phyloP scores from a whole-genome alignment of 2,113 vertebrate genomes.

The Ammodytes marinus region DNA sequence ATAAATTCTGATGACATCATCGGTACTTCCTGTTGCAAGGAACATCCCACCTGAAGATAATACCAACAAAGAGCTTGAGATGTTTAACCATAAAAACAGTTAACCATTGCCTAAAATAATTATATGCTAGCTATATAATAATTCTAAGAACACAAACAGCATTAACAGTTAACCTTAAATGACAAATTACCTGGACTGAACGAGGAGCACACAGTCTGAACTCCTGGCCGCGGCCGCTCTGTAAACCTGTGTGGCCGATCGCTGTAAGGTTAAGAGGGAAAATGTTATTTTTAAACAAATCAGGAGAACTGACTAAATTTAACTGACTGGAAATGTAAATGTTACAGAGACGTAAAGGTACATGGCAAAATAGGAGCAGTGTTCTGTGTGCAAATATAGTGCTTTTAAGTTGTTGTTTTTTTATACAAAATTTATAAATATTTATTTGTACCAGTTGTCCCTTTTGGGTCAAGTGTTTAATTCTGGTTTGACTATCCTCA shows the following conservation, averaged over 20 bases:
- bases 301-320: background rate
- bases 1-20: constrained; percentile 98
- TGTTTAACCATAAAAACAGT: background rate
- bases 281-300: constrained; percentile 16
- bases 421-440: too few relatives aligned
- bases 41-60: constrained; percentile 93
- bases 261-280: constrained; percentile 72
- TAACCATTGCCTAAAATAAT: background rate
- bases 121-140: background rate
- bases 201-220: constrained; percentile 96
- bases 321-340: background rate
- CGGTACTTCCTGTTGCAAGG: constrained; percentile 96
- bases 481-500: background rate
- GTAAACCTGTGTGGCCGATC: constrained; percentile 95
- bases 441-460: too few relatives aligned
- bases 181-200: constrained; percentile 92
- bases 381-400: too few relatives aligned
- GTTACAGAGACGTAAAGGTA: background rate
- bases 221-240: constrained; percentile 93
- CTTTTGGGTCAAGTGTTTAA: background rate
- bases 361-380: background rate
- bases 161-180: background rate
- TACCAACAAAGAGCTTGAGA: background rate
- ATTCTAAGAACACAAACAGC: background rate
- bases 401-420: too few relatives aligned